Conservation (phyloP, 1,140 invertebrate genomes). For the Rhagoletis zephyria region DNA sequence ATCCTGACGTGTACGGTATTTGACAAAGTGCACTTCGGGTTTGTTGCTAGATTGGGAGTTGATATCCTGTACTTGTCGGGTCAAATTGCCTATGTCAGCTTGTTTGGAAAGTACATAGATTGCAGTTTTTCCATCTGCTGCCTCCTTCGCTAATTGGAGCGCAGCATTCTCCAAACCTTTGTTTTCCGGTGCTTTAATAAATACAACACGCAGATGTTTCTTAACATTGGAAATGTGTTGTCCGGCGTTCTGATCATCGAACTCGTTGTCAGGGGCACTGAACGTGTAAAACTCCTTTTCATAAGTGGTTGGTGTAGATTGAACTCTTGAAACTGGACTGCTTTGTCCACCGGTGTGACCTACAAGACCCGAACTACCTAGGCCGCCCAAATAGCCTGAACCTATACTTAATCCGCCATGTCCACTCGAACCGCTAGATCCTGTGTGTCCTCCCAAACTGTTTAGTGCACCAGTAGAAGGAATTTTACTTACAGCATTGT, state of each 20-base stretch:
- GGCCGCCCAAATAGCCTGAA: background rate
- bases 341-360: slow-evolving; percentile 36
- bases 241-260: slow-evolving; percentile 55
- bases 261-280: slow-evolving; percentile 65
- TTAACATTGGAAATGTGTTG: slow-evolving; percentile 59
- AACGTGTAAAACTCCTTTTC: slow-evolving; percentile 68
- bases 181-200: slow-evolving; percentile 70
- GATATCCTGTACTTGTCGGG: background rate
- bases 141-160: slow-evolving; percentile 65
- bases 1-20: slow-evolving; percentile 69
- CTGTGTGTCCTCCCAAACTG: too few relatives aligned
- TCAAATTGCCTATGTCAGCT: slow-evolving; percentile 61
- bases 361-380: slow-evolving; percentile 49
- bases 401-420: too few relatives aligned
- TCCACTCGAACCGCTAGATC: background rate
- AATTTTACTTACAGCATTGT: too few relatives aligned
- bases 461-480: too few relatives aligned
- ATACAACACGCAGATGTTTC: slow-evolving; percentile 66
- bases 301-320: slow-evolving; percentile 62
- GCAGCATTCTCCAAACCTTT: slow-evolving; percentile 67
- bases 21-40: slow-evolving; percentile 71
- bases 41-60: slow-evolving; percentile 60
- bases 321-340: background rate
- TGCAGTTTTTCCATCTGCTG: slow-evolving; percentile 67
- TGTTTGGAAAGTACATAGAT: slow-evolving; percentile 71